Base-by-base conservation (phyloP, 2,888 invertebrate genomes). In the Electrophaes corylata region DNA sequence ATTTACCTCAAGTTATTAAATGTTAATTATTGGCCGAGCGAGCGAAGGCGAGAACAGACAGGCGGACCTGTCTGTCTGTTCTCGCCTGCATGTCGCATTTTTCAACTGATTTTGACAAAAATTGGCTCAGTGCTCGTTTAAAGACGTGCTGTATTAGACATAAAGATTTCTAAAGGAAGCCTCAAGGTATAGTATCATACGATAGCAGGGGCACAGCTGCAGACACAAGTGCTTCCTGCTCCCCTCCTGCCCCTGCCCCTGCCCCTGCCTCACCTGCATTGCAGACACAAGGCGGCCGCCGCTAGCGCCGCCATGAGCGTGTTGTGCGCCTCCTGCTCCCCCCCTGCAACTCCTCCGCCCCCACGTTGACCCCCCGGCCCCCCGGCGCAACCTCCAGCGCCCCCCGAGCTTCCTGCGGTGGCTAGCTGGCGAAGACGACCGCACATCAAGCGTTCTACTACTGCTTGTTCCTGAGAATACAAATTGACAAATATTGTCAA, bases 381-480 rank as follows among this genome's bases (percentile, higher is more conserved):
- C 57, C 41, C 66, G 47, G 62, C 69, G 31, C 48, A 52, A 48
- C 53, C 64, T 56, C 57, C 64, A 8, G 12, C 6, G n/a, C 44
- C 54, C 37, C 60, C 64, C 64, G 12, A 46, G 23, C 14, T 47
- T 3, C 47, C 37, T 69, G 54, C 60, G 67, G 33, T 11, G 12
- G 46, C 19, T 64, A 66, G 50, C 55, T 68, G 19, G 14, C 73
- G 60, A 37, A 85, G 72, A 16, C 79, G 77, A 43, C 60, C 74
- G 60, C 81, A 82, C 76, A 91, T 69, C 19, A 92, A 67, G 11
- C 88, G 81, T 69, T 90, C 89, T 53, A 91, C 90, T 31, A 92
- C 89, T 16, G 84, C 73, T 61, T 76, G 78, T 70, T 92, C 92
- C 91, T 91, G 75, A 19, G 8, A 10, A 40, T 14, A 14, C 35